Percentiles rank a stretch among this genome's conserved stretches.
phyloP scores from a whole-genome alignment of 2,888 invertebrate species.

The Tholera decimalis region DNA sequence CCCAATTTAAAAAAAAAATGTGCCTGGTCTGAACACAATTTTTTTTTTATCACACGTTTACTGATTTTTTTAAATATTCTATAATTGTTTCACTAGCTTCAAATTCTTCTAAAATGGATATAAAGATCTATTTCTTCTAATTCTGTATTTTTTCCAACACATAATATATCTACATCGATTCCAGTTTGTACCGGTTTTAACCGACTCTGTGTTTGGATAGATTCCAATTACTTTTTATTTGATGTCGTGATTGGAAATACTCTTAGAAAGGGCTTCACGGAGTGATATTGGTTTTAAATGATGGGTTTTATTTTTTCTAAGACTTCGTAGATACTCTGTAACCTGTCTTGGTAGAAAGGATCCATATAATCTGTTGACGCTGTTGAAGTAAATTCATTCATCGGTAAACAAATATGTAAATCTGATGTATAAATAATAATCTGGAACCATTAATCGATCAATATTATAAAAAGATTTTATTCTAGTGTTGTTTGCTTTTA shows the following conservation, averaged over 20 bases:
- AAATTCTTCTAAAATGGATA: not conserved
- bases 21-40: no score
- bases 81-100: not conserved
- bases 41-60: no score
- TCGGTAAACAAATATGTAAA: no score
- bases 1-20: no score
- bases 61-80: not conserved
- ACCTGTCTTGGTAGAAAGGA: no score
- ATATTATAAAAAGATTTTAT: no score
- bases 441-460: no score
- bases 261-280: slow-evolving; percentile 5
- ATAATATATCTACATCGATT: slow-evolving; percentile 9
- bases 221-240: slow-evolving; percentile 51
- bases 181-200: slow-evolving; percentile 10
- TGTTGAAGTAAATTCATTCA: no score
- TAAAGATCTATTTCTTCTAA: not conserved
- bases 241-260: slow-evolving; percentile 38
- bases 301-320: slow-evolving; percentile 2
- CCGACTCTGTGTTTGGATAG: slow-evolving; percentile 46
- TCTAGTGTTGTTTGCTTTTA: no score
- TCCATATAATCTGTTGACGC: no score
- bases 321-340: not conserved
- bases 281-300: slow-evolving; percentile 4
- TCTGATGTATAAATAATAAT: no score
- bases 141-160: not conserved